phyloP scores from a whole-genome alignment of 2,113 vertebrate genomes.

The Sinocyclocheilus maitianheensis region DNA sequence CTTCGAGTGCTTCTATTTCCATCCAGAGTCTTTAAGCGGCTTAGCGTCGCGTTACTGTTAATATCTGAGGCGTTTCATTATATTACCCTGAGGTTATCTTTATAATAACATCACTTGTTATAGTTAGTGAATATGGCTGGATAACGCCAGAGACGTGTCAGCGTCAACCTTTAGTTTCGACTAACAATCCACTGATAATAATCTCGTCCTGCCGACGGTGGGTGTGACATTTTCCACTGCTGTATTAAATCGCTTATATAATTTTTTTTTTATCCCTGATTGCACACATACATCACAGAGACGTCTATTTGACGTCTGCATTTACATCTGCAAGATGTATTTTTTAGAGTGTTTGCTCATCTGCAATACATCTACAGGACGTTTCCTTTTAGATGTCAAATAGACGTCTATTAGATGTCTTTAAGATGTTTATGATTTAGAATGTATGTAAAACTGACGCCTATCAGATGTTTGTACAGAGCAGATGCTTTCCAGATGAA shows the following conservation, averaged over 20 bases:
- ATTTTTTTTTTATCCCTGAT: neutral
- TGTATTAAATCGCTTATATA: neutral
- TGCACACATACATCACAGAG: too few relatives aligned
- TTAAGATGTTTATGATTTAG: too few relatives aligned
- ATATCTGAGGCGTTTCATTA: neutral
- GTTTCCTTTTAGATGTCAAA: too few relatives aligned
- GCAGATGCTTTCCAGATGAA: too few relatives aligned
- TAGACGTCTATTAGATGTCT: too few relatives aligned
- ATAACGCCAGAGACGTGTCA: neutral
- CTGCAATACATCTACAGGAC: too few relatives aligned
- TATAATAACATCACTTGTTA: neutral
- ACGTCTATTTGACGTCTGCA: too few relatives aligned
- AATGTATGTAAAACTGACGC: too few relatives aligned
- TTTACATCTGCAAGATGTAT: too few relatives aligned
- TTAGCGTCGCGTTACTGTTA: neutral
- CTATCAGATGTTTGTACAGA: too few relatives aligned
- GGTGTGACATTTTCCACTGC: constrained; percentile 1
- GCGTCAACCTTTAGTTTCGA: neutral
- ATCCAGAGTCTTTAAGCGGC: constrained; percentile 30
- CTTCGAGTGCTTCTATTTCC: constrained; percentile 8
- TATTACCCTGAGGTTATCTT: neutral
- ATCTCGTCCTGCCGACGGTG: neutral
- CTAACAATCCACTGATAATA: neutral
- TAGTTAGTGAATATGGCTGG: neutral
- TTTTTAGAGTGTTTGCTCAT: too few relatives aligned